These are phyloP conservation scores for Heteronetta atricapilla DNA, from an alignment of 2,113 vertebrate species.

Conservation along the genomic window DNA sequence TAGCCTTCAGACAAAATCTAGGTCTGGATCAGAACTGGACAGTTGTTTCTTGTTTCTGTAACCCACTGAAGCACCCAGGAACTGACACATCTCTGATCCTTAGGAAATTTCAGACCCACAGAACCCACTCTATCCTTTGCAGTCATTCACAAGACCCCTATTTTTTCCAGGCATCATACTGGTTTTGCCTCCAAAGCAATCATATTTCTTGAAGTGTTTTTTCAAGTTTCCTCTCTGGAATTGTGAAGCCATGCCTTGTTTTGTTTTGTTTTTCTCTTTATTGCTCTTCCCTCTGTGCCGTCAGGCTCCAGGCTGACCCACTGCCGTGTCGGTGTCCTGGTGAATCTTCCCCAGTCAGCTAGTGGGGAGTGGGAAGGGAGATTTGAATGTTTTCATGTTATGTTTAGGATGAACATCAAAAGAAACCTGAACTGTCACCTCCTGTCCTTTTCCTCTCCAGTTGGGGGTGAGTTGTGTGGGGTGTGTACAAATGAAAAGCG, in stretches of 20 bases:
- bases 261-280: not conserved
- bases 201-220: not conserved
- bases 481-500: not conserved
- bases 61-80: not conserved
- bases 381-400: not conserved
- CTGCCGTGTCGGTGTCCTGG: not conserved
- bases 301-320: not conserved
- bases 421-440: not conserved
- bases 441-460: constrained; percentile 25
- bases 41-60: not conserved
- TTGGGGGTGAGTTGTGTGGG: not conserved
- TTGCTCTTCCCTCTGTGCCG: not conserved
- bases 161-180: not conserved
- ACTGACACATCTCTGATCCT: accelerated
- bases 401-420: not conserved
- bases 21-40: not conserved
- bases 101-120: not conserved
- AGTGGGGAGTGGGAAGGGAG: not conserved
- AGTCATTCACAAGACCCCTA: not conserved
- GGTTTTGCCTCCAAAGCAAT: not conserved
- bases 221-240: not conserved
- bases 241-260: not conserved
- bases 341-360: not conserved
- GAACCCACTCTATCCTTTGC: not conserved
- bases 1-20: not conserved